Evolutionary conservation across 1,140 invertebrate genomes (phyloP).

Genomic region (Helicoverpa armigera): DNA sequence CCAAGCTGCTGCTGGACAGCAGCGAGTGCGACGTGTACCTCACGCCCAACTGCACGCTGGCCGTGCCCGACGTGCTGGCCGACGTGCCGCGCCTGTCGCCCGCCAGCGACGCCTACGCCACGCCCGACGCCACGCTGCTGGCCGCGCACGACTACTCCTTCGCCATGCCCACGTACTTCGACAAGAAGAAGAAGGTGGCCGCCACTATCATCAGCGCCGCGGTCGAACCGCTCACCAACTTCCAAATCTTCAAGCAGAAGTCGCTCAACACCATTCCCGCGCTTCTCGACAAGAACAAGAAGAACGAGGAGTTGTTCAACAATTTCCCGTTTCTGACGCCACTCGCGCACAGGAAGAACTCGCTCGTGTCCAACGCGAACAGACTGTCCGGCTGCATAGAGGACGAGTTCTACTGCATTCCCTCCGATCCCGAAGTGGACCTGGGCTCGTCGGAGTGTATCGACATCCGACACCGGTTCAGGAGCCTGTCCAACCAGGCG

Average conservation of each 20-base stretch:
- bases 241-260: conserved; percentile 85
- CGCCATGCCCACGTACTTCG: conserved; percentile 84
- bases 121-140: conserved; percentile 72
- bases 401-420: conserved; percentile 83
- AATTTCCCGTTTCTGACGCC: conserved; percentile 86
- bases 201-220: conserved; percentile 70
- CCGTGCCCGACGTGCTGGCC: conserved; percentile 66
- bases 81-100: conserved; percentile 75
- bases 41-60: conserved; percentile 51
- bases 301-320: conserved; percentile 81
- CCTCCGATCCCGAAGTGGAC: conserved; percentile 75
- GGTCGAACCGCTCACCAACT: conserved; percentile 80
- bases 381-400: conserved; percentile 79
- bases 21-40: conserved; percentile 69
- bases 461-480: conserved; percentile 72
- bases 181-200: conserved; percentile 76
- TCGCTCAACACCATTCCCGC: conserved; percentile 83
- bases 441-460: conserved; percentile 59
- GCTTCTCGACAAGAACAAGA: conserved; percentile 70
- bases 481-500: conserved; percentile 69
- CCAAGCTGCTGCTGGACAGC: conserved; percentile 72
- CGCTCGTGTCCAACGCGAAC: conserved; percentile 69
- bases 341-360: conserved; percentile 84
- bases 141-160: conserved; percentile 70
- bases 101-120: conserved; percentile 73